These are phyloP conservation scores for Netelia fuscicornis DNA, from an alignment of 2,888 invertebrate genomes.

Conservation along the genomic window DNA sequence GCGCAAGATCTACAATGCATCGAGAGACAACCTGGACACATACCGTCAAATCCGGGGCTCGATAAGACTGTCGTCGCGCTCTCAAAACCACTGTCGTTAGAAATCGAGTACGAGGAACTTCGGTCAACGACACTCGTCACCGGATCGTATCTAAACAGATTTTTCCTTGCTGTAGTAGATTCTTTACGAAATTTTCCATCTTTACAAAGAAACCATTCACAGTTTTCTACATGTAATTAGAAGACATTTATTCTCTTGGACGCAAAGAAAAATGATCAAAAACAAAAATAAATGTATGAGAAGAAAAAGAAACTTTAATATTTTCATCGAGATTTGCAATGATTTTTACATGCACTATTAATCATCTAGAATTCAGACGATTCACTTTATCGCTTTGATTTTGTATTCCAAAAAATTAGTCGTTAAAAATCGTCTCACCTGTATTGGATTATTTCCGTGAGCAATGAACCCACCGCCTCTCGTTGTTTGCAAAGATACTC, in stretches of 20 bases:
- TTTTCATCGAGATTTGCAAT: no score
- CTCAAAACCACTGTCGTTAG: conserved; percentile 69
- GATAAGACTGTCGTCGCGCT: conserved; percentile 49
- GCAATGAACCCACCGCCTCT: conserved; percentile 89
- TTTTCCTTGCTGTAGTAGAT: not conserved
- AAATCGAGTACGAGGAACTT: conserved; percentile 62
- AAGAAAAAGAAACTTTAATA: no score
- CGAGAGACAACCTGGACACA: conserved; percentile 89
- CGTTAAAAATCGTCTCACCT: conserved; percentile 84
- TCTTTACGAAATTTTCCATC: not conserved
- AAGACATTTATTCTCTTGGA: no score
- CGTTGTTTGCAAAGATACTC: conserved; percentile 91
- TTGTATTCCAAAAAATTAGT: no score
- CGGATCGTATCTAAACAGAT: conserved; percentile 74
- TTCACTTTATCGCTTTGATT: no score
- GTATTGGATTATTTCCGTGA: conserved; percentile 92
- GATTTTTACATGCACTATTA: no score
- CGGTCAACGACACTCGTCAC: conserved; percentile 71
- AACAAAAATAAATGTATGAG: no score
- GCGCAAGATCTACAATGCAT: conserved; percentile 90
- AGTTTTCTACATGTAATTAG: no score
- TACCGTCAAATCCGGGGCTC: conserved; percentile 60
- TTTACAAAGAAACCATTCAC: no score
- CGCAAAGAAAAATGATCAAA: no score
- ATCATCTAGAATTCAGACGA: no score